A percentile compares a stretch with the other conserved stretches of the same genome.
Conservation (phyloP, 2,797 vertebrate genomes). For the Phoebastria nigripes region DNA sequence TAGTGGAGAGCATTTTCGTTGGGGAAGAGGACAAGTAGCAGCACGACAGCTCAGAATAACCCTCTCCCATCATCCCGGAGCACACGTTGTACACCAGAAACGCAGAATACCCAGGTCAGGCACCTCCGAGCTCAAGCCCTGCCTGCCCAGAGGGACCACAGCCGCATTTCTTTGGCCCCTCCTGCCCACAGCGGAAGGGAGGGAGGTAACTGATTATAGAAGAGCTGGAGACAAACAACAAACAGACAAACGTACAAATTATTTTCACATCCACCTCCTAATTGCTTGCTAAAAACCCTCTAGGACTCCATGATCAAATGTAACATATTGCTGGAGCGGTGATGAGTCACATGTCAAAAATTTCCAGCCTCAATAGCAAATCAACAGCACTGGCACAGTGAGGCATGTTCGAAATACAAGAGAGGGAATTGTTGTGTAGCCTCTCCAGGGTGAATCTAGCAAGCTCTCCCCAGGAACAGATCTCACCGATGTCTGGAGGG, state of each 20-base stretch:
- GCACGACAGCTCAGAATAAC: slow-evolving; percentile 60
- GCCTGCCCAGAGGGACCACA: neutral
- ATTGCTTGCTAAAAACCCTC: slow-evolving; percentile 67
- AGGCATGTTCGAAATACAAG: neutral
- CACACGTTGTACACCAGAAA: slow-evolving; percentile 43
- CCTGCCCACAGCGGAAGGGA: slow-evolving; percentile 43
- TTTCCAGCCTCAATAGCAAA: slow-evolving; percentile 17
- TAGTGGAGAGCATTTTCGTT: slow-evolving; percentile 37
- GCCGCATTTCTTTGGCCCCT: slow-evolving; percentile 10
- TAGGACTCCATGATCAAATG: slow-evolving; percentile 62
- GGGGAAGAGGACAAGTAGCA: slow-evolving; percentile 64
- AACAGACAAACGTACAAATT: slow-evolving; percentile 68
- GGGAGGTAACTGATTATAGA: slow-evolving; percentile 11
- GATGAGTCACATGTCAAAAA: slow-evolving; percentile 52
- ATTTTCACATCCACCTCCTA: slow-evolving; percentile 70
- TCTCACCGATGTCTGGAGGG: neutral
- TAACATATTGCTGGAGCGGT: neutral
- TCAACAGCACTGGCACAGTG: neutral
- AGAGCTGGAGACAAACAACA: slow-evolving; percentile 44
- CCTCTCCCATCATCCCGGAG: slow-evolving; percentile 48
- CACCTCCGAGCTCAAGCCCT: neutral
- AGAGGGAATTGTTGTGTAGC: neutral
- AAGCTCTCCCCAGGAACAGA: neutral
- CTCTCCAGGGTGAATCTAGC: neutral
- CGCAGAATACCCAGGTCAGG: neutral